Conservation (phyloP, 1,140 invertebrate species). For the Patella vulgata region DNA sequence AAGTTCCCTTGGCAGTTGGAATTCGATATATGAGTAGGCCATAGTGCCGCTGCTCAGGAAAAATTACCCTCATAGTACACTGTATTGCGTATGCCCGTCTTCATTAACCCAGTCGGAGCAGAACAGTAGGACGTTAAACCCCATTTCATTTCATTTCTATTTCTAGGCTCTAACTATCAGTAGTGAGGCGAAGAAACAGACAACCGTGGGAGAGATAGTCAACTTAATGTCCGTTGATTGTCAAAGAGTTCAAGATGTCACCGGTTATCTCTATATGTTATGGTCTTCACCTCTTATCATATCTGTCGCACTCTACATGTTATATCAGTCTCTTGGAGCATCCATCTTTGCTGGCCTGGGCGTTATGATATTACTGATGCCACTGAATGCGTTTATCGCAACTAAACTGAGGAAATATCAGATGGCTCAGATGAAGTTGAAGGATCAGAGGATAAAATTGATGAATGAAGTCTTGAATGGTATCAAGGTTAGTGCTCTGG, state of each 20-base stretch:
- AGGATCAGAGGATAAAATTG: slow-evolving; percentile 71
- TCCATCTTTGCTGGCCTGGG: slow-evolving; percentile 61
- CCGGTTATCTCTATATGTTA: slow-evolving; percentile 88
- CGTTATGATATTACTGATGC: slow-evolving; percentile 66
- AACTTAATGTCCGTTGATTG: slow-evolving; percentile 71
- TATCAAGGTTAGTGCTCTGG: slow-evolving; percentile 69
- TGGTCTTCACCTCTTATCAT: slow-evolving; percentile 90
- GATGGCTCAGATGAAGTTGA: slow-evolving; percentile 67
- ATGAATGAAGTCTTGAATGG: slow-evolving; percentile 67
- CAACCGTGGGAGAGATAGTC: slow-evolving; percentile 71
- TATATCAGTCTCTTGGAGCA: slow-evolving; percentile 79
- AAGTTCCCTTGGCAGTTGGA: no score
- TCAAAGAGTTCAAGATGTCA: slow-evolving; percentile 64
- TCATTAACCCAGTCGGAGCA: no score
- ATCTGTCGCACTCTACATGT: slow-evolving; percentile 83
- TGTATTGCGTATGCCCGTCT: no score
- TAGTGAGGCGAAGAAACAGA: slow-evolving; percentile 52
- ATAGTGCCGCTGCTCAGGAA: no score
- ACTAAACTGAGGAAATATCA: slow-evolving; percentile 76
- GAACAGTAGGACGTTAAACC: no score
- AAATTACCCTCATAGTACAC: no score
- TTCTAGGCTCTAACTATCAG: slow-evolving; percentile 48
- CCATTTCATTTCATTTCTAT: background rate
- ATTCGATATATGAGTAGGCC: no score
- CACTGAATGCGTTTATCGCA: slow-evolving; percentile 83